These are phyloP conservation scores for Neotoxoptera formosana DNA, from an alignment of 1,140 invertebrate species.

Conservation along the genomic window DNA sequence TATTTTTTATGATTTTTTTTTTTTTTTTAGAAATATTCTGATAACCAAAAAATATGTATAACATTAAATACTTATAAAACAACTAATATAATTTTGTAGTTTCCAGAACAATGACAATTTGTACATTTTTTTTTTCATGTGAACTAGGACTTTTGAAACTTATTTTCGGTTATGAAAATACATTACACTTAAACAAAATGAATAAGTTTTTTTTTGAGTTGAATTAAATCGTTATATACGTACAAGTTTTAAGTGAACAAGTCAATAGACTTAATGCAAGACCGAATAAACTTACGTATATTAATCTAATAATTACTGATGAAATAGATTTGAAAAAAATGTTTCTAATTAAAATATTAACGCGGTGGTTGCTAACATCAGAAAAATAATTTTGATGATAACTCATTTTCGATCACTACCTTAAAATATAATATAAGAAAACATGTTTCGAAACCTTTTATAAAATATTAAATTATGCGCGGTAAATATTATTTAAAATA, in stretches of 20 bases:
- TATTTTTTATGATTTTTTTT: too few species aligned
- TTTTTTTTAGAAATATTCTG: background rate
- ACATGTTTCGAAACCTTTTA: background rate
- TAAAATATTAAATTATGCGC: background rate
- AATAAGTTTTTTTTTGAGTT: background rate
- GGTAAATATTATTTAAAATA: background rate
- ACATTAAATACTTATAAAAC: background rate
- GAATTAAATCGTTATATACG: background rate
- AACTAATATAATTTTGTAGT: background rate
- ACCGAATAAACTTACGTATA: background rate
- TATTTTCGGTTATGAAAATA: background rate
- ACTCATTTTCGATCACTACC: background rate
- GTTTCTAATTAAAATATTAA: background rate
- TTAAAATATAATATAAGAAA: background rate
- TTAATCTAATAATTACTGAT: background rate
- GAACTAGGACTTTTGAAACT: background rate
- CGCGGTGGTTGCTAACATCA: background rate
- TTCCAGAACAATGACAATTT: background rate
- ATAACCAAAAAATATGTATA: background rate
- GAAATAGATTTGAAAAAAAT: background rate
- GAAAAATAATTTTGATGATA: background rate
- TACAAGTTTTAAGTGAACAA: background rate
- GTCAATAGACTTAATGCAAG: background rate
- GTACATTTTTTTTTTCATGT: background rate
- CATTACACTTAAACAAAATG: background rate